Evolutionary conservation across 2,888 invertebrate genomes (phyloP).

Genomic region (Sepiola atlantica): DNA sequence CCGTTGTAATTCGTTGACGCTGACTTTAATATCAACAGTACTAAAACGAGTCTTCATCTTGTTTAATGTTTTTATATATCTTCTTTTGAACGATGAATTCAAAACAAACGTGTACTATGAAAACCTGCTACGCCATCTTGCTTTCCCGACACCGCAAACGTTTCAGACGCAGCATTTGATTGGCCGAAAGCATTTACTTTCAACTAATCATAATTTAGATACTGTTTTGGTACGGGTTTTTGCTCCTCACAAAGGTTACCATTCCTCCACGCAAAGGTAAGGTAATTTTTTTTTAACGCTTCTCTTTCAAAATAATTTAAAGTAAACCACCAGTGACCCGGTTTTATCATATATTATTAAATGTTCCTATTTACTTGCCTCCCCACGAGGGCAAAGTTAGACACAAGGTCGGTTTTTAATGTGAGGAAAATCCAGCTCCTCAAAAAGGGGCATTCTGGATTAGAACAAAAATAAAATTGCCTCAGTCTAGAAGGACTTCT

Average conservation of each 20-base stretch:
- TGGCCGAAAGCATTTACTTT: background rate
- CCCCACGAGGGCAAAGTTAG: no score
- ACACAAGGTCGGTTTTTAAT: no score
- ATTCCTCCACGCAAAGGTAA: background rate
- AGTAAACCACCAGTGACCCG: no score
- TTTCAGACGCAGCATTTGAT: background rate
- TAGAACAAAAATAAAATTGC: no score
- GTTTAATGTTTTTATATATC: background rate
- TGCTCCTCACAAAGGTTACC: background rate
- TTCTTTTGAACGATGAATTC: background rate
- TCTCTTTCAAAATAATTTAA: no score
- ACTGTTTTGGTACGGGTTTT: background rate
- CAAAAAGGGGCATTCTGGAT: no score
- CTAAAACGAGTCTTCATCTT: constrained; percentile 94
- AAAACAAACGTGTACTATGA: background rate
- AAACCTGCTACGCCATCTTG: background rate
- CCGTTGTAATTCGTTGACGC: constrained; percentile 81
- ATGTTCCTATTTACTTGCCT: no score
- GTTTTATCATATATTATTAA: no score
- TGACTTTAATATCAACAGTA: constrained; percentile 92
- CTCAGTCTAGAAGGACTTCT: no score
- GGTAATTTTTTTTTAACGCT: background rate
- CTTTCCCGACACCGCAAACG: background rate
- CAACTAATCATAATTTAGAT: background rate
- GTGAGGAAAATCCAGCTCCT: no score